phyloP scores from a whole-genome alignment of 1,140 invertebrate species.

The Vanessa tameamea region DNA sequence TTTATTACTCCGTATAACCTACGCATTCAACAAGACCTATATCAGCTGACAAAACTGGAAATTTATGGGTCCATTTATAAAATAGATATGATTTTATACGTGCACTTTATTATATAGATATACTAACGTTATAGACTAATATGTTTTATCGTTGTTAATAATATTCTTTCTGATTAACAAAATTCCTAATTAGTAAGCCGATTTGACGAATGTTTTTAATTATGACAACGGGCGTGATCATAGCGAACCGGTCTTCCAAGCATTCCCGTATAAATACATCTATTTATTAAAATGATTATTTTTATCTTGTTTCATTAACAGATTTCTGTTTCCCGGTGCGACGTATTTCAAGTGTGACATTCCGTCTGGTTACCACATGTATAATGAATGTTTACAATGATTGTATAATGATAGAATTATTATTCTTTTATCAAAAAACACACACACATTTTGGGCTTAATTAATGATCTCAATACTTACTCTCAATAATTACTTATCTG shows the following conservation, averaged over 20 bases:
- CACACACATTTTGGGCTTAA: conserved; percentile 6
- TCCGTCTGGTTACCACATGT: conserved; percentile 36
- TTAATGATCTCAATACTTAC: conserved; percentile 10
- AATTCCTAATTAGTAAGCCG: conserved; percentile 26
- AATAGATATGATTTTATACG: conserved; percentile 20
- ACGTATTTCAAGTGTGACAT: conserved; percentile 28
- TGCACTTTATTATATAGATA: not conserved
- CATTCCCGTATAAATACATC: conserved; percentile 21
- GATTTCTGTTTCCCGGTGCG: conserved; percentile 25
- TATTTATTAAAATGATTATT: conserved; percentile 36
- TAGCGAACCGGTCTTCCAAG: conserved; percentile 16
- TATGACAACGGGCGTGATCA: conserved; percentile 27
- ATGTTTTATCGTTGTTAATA: conserved; percentile 28
- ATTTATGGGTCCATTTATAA: conserved; percentile 36
- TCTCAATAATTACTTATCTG: not conserved
- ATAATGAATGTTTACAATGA: conserved; percentile 27
- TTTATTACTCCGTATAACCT: conserved; percentile 49
- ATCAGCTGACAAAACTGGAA: conserved; percentile 43
- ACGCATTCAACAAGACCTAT: conserved; percentile 28
- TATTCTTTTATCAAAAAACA: conserved; percentile 4
- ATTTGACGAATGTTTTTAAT: conserved; percentile 33
- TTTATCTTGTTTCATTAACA: conserved; percentile 31
- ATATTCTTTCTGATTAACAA: conserved; percentile 30
- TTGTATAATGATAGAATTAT: conserved; percentile 34
- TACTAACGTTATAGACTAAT: conserved; percentile 19